Conservation (phyloP, 1,140 invertebrate genomes). For the Maniola jurtina region DNA sequence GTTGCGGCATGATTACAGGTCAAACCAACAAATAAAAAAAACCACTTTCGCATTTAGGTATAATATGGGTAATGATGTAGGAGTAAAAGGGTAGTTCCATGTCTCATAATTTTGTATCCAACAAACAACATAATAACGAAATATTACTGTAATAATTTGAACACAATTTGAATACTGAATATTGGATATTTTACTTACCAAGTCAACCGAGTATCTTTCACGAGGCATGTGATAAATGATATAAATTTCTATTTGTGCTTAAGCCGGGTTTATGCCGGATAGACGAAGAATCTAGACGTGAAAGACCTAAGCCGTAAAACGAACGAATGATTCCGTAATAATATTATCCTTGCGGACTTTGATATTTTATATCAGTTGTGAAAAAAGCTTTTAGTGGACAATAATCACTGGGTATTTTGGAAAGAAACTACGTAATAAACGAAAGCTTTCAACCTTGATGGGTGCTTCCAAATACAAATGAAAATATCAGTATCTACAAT, state of each 20-base stretch:
- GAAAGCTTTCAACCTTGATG: not conserved
- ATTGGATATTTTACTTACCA: not conserved
- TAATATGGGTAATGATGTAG: too few relatives aligned
- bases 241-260: conserved; percentile 27
- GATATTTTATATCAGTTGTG: conserved; percentile 28
- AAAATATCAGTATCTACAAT: not conserved
- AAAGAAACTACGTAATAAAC: not conserved
- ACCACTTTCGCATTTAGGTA: too few relatives aligned
- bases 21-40: too few relatives aligned
- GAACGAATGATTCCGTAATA: conserved; percentile 38
- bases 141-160: not conserved
- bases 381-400: conserved; percentile 14
- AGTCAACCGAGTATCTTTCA: not conserved
- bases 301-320: conserved; percentile 32
- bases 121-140: too few relatives aligned
- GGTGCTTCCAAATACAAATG: not conserved
- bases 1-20: too few relatives aligned
- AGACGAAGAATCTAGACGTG: conserved; percentile 32
- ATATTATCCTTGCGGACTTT: conserved; percentile 27
- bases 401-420: not conserved
- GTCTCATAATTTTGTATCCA: too few relatives aligned
- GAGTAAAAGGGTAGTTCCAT: too few relatives aligned
- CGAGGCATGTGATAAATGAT: conserved; percentile 25
- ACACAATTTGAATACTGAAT: not conserved
- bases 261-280: conserved; percentile 24